phyloP scores from a whole-genome alignment of 2,113 vertebrate species.

The Pelvicachromis taeniatus region DNA sequence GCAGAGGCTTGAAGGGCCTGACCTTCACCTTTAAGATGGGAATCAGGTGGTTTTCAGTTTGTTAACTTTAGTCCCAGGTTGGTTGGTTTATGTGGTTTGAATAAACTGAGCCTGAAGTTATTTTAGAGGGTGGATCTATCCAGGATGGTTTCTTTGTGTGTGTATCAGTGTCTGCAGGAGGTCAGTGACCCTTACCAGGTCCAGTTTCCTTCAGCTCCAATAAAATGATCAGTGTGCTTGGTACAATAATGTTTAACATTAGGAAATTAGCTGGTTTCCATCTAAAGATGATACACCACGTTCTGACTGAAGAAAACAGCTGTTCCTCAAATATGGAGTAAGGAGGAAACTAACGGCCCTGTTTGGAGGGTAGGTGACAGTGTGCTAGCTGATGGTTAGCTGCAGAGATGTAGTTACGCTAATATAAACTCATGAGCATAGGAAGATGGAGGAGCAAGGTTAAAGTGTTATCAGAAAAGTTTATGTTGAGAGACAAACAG shows the following conservation, averaged over 20 bases:
- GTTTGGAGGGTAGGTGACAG: neutral
- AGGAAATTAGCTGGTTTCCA: neutral
- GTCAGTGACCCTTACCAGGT: neutral
- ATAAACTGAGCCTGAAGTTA: neutral
- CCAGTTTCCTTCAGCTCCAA: neutral
- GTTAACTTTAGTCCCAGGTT: neutral
- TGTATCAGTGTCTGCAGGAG: neutral
- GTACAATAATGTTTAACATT: neutral
- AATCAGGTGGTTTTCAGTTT: neutral
- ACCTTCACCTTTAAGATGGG: neutral
- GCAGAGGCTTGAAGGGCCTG: neutral
- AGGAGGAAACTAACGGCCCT: neutral
- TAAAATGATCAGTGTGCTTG: neutral
- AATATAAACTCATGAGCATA: neutral
- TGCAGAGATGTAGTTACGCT: neutral
- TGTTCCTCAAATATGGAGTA: neutral
- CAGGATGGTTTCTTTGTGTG: neutral
- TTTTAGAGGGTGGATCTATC: neutral
- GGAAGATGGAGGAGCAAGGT: neutral
- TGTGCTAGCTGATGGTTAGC: neutral
- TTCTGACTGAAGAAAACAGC: neutral
- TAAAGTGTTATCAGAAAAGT: neutral
- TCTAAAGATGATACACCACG: neutral
- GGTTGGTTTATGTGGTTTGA: neutral
- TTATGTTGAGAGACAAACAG: neutral